Evolutionary conservation across 1,140 invertebrate genomes (phyloP), one percentile per base, ranked within the genome.

Genomic region (Aporrectodea caliginosa): DNA sequence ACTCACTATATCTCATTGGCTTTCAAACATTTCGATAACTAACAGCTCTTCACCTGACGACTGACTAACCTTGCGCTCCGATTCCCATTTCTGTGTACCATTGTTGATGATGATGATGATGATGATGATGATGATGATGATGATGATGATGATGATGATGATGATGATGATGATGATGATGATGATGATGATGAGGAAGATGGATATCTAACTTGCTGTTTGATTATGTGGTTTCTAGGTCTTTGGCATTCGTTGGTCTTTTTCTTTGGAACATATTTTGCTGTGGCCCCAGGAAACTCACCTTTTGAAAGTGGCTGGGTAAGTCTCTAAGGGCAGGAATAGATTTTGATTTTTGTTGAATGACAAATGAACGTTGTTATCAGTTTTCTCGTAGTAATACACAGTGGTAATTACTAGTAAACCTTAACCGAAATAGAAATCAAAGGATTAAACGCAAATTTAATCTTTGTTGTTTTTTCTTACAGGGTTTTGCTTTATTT

Each of bases 161-260:
- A 29, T 32, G 31, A 2, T 72, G 70, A 6, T 72, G n/a, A 12
- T 72, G n/a, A 2, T 29, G n/a, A 6, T 72, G n/a, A 6, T 72
- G n/a, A 27, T 73, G 2, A 81, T 72, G 31, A 72, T 32, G 31
- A 72, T 72, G 31, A 72, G 58, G 58, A 72, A 29, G 31, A 72
- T 14, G 27, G 30, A 58, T 12, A 58, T 58, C 22, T 12, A 58
- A 58, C n/a, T n/a, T n/a, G n/a, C n/a, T n/a, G n/a, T n/a, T n/a
- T n/a, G n/a, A n/a, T n/a, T n/a, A n/a, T n/a, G n/a, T n/a, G n/a
- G n/a, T 58, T 58, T 58, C 31, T 83, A 90, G 91, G 89, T 31
- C 35, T 91, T 16, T 92, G 91, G 91, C 91, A 92, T 81, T 85
- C 90, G 0, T 27, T 86, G 30, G 87, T 89, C 1, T 87, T 90